Percentiles rank a stretch among this genome's conserved stretches.
These are phyloP conservation scores for Prunella strophiata DNA, from an alignment of 2,797 vertebrate species.

Conservation along the genomic window DNA sequence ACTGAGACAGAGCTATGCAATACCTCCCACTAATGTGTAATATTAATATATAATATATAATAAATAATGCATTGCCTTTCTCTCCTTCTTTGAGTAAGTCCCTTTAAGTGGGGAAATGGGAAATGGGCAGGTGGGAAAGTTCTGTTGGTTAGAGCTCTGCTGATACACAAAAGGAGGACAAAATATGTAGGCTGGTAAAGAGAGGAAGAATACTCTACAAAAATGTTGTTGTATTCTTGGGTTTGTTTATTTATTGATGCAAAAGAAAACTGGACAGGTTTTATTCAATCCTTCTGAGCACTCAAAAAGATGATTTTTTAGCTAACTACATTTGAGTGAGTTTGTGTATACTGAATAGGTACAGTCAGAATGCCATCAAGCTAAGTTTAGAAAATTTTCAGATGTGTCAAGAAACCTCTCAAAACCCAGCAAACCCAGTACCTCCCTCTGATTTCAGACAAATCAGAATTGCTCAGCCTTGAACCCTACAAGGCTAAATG, in stretches of 20 bases:
- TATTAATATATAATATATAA: neutral
- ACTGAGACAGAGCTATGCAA: neutral
- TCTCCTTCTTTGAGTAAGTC: neutral
- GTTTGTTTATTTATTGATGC: neutral
- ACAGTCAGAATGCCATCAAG: neutral
- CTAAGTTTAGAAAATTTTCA: neutral
- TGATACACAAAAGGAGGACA: neutral
- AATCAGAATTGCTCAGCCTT: neutral
- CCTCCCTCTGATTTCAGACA: neutral
- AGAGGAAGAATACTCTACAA: neutral
- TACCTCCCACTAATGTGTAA: neutral
- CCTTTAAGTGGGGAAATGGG: neutral
- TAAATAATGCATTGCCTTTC: neutral
- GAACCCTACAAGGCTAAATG: neutral
- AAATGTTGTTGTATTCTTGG: neutral
- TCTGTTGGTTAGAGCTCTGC: neutral
- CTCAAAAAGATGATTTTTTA: neutral
- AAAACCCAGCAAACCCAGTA: neutral
- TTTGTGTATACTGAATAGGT: neutral
- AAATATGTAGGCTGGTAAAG: neutral
- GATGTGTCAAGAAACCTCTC: neutral
- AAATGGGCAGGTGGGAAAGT: neutral
- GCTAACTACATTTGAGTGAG: neutral
- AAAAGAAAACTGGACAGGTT: neutral
- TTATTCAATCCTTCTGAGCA: neutral